A percentile compares a stretch with the other conserved stretches of the same genome.
phyloP scores from a whole-genome alignment of 64 coral and sea anemone species.

The Exaiptasia diaphana region DNA sequence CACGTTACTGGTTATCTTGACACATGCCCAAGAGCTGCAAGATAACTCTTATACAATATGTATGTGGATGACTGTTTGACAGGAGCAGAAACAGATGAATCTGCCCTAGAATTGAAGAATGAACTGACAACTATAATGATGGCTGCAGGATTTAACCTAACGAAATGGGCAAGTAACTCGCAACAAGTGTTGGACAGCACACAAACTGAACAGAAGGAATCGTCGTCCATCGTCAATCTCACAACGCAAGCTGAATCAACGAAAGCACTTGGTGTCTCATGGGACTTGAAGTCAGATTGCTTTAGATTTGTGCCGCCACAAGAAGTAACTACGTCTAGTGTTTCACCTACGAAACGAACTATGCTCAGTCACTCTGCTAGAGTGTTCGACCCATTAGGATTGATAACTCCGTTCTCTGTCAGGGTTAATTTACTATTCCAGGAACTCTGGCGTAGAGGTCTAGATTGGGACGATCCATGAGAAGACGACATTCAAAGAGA shows the following conservation, averaged over 20 bases:
- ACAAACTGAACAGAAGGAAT: background rate
- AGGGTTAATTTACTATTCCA: conserved; percentile 38
- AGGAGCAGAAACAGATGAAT: background rate
- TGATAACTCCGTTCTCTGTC: conserved; percentile 25
- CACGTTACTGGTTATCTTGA: background rate
- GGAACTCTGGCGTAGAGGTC: conserved; percentile 20
- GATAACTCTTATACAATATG: conserved; percentile 18
- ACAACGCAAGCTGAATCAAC: background rate
- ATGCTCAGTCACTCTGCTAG: background rate
- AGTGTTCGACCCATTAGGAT: conserved; percentile 31
- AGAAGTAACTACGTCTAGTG: background rate
- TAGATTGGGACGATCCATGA: conserved; percentile 35
- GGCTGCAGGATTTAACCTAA: conserved; percentile 16
- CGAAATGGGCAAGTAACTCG: conserved; percentile 21
- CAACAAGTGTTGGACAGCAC: background rate
- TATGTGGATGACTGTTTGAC: conserved; percentile 21
- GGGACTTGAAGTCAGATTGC: background rate
- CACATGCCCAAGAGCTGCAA: conserved; percentile 23
- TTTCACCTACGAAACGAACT: conserved; percentile 16
- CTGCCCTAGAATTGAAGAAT: background rate
- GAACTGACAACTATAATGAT: background rate
- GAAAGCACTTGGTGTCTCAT: conserved; percentile 26
- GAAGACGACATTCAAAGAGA: background rate
- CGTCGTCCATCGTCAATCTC: background rate
- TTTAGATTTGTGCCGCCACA: background rate